phyloP scores from a whole-genome alignment of 2,888 invertebrate species.

The Anthrax anthrax region DNA sequence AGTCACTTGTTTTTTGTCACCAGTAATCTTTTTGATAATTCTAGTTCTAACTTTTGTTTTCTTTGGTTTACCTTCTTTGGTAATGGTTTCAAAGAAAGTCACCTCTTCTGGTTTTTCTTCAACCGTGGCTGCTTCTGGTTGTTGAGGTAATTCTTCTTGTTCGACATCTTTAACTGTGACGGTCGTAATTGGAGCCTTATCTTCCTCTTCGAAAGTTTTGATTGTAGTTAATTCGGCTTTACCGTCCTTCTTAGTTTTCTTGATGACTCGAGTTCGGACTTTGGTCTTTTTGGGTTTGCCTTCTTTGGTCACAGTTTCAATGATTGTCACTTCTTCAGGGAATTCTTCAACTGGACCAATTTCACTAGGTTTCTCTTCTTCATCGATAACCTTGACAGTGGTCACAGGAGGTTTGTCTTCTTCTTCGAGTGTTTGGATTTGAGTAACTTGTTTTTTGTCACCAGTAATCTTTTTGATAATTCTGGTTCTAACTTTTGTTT shows the following conservation, averaged over 20 bases:
- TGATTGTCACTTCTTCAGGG: conserved; percentile 16
- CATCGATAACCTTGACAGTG: conserved; percentile 23
- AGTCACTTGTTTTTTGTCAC: conserved; percentile 23
- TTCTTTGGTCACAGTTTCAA: conserved; percentile 18
- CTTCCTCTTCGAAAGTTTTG: conserved; percentile 21
- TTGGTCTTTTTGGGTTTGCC: conserved; percentile 23
- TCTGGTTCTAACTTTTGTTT: conserved; percentile 23
- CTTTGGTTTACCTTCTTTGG: conserved; percentile 23
- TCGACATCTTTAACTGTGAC: conserved; percentile 18
- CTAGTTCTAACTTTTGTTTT: conserved; percentile 26
- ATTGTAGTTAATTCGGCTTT: conserved; percentile 20
- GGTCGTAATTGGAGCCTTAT: conserved; percentile 22
- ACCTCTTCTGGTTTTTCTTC: conserved; percentile 19
- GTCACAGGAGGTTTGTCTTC: conserved; percentile 25
- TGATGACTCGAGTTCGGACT: conserved; percentile 24
- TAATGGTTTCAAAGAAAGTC: conserved; percentile 30
- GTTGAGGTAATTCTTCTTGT: conserved; percentile 17
- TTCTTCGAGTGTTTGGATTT: conserved; percentile 19
- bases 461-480: conserved; percentile 21
- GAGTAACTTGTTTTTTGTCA: conserved; percentile 19
- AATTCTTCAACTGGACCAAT: conserved; percentile 13
- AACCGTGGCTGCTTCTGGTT: conserved; percentile 12
- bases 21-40: conserved; percentile 24
- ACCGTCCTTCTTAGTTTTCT: conserved; percentile 20
- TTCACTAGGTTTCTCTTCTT: conserved; percentile 12